Percentiles rank a stretch among this genome's conserved stretches.
Evolutionary conservation across 2,113 vertebrate genomes (phyloP).

Genomic region (Jaculus jaculus): DNA sequence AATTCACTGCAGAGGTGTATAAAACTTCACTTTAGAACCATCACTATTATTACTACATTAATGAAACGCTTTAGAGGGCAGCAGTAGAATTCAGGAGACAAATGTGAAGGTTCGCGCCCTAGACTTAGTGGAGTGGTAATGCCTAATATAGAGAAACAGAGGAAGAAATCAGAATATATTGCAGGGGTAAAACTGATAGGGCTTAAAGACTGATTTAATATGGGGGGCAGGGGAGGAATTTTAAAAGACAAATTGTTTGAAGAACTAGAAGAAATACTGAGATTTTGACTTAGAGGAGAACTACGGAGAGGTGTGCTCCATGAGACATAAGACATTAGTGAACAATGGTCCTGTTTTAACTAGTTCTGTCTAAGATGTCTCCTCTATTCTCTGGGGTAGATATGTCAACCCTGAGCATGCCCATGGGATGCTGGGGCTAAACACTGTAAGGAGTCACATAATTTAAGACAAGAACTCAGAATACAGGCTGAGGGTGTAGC

Average conservation of each 20-base stretch:
- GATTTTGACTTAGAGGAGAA: neutral
- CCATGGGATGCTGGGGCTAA: neutral
- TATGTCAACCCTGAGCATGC: neutral
- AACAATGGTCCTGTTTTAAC: neutral
- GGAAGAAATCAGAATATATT: neutral
- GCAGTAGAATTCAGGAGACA: neutral
- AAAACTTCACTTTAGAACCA: neutral
- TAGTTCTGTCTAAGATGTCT: neutral
- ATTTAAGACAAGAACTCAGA: neutral
- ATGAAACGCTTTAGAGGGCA: neutral
- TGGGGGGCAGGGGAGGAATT: neutral
- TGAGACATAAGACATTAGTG: neutral
- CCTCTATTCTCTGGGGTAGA: neutral
- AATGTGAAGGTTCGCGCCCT: neutral
- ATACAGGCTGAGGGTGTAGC: rapidly evolving
- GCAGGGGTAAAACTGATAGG: neutral
- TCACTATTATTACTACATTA: neutral
- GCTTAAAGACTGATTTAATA: neutral
- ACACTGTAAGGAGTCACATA: neutral
- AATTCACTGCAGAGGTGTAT: neutral
- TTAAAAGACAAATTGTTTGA: neutral
- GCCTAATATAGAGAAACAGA: neutral
- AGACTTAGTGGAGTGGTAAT: neutral
- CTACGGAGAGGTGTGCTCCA: neutral
- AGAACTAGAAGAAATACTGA: neutral